Percentiles rank a stretch among this genome's conserved stretches.
These are phyloP conservation scores for Callosobruchus maculatus DNA, from an alignment of 2,888 invertebrate genomes.

Conservation along the genomic window DNA sequence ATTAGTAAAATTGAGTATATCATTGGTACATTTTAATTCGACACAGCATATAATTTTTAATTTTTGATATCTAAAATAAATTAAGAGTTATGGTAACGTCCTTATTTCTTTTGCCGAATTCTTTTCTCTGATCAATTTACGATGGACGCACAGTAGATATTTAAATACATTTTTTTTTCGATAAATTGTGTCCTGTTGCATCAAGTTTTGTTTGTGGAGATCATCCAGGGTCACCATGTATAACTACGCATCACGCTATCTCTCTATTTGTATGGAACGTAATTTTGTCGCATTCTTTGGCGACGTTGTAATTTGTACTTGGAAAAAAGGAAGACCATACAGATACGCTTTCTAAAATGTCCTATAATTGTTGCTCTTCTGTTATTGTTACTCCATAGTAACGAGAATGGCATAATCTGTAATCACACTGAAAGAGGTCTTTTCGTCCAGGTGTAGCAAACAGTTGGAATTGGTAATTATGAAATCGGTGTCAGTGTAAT, in stretches of 20 bases:
- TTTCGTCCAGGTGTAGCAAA: neutral
- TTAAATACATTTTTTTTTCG: no score
- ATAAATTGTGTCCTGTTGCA: no score
- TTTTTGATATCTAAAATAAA: no score
- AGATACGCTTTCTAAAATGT: neutral
- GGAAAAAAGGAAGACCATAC: neutral
- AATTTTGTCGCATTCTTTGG: neutral
- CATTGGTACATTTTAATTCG: no score
- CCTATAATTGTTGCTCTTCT: neutral
- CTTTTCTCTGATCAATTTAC: no score
- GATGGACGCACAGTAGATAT: no score
- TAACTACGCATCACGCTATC: neutral
- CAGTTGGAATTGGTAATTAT: neutral
- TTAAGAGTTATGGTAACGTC: no score
- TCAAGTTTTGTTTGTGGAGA: no score
- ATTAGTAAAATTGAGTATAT: no score
- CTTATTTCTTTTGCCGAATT: no score
- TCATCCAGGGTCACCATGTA: neutral
- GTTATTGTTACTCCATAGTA: neutral
- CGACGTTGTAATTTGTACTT: neutral
- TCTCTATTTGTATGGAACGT: neutral
- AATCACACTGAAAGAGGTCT: neutral
- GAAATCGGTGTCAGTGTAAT: neutral
- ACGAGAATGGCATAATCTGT: neutral
- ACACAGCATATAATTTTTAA: no score